phyloP scores from a whole-genome alignment of 2,888 invertebrate genomes.

The Drosophila helvetica region DNA sequence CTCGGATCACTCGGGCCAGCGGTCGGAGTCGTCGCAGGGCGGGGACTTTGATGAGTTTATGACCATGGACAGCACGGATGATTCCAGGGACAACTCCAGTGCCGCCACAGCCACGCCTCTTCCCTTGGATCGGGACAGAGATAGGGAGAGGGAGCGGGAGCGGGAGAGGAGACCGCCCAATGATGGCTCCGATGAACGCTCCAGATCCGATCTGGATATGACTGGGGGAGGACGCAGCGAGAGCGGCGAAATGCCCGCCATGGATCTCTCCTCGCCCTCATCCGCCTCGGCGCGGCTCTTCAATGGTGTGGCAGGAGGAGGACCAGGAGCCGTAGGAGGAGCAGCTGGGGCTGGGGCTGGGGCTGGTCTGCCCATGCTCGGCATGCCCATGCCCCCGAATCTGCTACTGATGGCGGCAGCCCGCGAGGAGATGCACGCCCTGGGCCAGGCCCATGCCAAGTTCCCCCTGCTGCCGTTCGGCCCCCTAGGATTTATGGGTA shows the following conservation, averaged over 20 bases:
- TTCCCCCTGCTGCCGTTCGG: constrained; percentile 92
- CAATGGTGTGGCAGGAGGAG: constrained; percentile 45
- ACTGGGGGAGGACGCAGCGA: constrained; percentile 55
- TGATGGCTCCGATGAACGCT: constrained; percentile 67
- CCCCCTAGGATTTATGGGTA: constrained; percentile 91
- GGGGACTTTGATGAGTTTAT: constrained; percentile 83
- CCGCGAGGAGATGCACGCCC: constrained; percentile 81
- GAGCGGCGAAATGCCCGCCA: constrained; percentile 78
- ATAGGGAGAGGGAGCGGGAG: constrained; percentile 21
- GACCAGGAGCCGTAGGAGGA: constrained; percentile 11
- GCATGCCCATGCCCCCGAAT: constrained; percentile 80
- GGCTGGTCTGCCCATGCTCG: constrained; percentile 63
- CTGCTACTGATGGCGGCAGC: constrained; percentile 82
- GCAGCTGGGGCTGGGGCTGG: constrained; percentile 17
- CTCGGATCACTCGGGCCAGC: constrained; percentile 82
- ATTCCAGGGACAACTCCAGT: constrained; percentile 78
- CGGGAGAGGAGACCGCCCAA: constrained; percentile 18
- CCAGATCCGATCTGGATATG: constrained; percentile 61
- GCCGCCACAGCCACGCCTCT: constrained; percentile 67
- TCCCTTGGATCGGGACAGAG: constrained; percentile 61
- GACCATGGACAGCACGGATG: constrained; percentile 82
- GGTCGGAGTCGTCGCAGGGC: constrained; percentile 83
- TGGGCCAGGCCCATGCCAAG: constrained; percentile 78
- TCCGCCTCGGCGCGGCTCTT: constrained; percentile 56
- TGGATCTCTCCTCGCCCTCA: constrained; percentile 86